Evolutionary conservation across 2,888 invertebrate genomes (phyloP), one percentile per base, ranked within the genome.

Genomic region (Microctonus brassicae): DNA sequence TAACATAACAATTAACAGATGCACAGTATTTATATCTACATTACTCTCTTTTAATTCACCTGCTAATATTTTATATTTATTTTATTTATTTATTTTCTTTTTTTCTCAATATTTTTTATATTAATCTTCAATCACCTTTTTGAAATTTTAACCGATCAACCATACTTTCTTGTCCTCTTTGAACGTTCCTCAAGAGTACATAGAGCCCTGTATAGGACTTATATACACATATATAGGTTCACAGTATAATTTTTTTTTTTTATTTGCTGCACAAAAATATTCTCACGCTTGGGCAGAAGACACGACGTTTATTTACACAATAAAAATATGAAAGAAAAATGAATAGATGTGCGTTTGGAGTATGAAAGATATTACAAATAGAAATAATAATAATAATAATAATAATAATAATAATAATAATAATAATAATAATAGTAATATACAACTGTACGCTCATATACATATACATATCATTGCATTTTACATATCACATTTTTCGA

Each of bases 401-500:
- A n/a, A n/a, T n/a, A n/a, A n/a, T n/a, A n/a, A n/a, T n/a, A n/a
- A n/a, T n/a, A 34, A 72, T 5, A 10, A 36, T 36, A n/a, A n/a
- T n/a, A n/a, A n/a, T n/a, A n/a, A n/a, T n/a, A n/a, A n/a, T n/a
- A n/a, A n/a, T n/a, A n/a, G n/a, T n/a, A n/a, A 47, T 47, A 47
- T 47, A 47, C 17, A 47, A 47, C n/a, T 47, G 17, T 47, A 4
- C 17, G 47, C 20, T 47, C 47, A 47, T 7, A 60, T 60, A 52
- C 62, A 71, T 69, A 75, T 70, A 75, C 72, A 61, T 76, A 77
- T n/a, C n/a, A n/a, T n/a, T n/a, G n/a, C n/a, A n/a, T n/a, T n/a
- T 79, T 79, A 79, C 78, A 83, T 85, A 85, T 85, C 85, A 86
- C 85, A 86, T 84, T 83, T 78, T 80, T 57, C 83, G 81, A 83